phyloP scores from a whole-genome alignment of 2,888 invertebrate genomes.

The Polydrusus tereticollis region DNA sequence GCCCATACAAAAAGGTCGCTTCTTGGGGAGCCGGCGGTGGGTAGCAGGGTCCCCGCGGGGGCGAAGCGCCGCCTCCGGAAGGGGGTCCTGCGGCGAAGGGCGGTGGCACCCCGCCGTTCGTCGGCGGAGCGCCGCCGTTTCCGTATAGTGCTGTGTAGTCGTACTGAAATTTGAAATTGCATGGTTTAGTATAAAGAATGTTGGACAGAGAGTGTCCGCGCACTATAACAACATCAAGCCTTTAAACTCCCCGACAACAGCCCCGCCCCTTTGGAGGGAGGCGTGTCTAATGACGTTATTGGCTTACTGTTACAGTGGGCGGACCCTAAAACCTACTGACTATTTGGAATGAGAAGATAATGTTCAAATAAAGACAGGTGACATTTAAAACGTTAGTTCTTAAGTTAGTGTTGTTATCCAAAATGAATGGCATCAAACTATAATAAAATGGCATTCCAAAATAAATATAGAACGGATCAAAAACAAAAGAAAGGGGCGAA shows the following conservation, averaged over 20 bases:
- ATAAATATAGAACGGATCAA: background rate
- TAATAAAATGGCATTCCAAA: constrained; percentile 15
- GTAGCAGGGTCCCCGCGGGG: constrained; percentile 51
- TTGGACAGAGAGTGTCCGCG: background rate
- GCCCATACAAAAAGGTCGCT: constrained; percentile 30
- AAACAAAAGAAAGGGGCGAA: background rate
- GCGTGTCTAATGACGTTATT: too few species aligned
- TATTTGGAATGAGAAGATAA: too few species aligned
- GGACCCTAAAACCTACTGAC: too few species aligned
- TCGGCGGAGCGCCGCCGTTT: constrained; percentile 30
- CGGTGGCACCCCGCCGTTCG: constrained; percentile 41
- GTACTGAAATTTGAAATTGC: constrained; percentile 29
- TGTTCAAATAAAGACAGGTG: too few species aligned
- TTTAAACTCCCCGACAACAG: too few species aligned
- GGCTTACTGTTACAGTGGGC: too few species aligned
- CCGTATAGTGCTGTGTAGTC: constrained; percentile 42
- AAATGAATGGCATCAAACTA: background rate
- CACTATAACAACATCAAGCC: background rate
- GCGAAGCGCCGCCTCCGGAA: constrained; percentile 50
- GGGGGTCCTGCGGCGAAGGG: constrained; percentile 47
- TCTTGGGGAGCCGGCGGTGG: constrained; percentile 41
- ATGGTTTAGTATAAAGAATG: background rate
- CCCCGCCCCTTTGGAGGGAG: too few species aligned
- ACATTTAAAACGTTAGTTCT: too few species aligned
- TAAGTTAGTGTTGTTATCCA: too few species aligned